Conservation (phyloP, 2,797 vertebrate genomes). For the Platalea minor region DNA sequence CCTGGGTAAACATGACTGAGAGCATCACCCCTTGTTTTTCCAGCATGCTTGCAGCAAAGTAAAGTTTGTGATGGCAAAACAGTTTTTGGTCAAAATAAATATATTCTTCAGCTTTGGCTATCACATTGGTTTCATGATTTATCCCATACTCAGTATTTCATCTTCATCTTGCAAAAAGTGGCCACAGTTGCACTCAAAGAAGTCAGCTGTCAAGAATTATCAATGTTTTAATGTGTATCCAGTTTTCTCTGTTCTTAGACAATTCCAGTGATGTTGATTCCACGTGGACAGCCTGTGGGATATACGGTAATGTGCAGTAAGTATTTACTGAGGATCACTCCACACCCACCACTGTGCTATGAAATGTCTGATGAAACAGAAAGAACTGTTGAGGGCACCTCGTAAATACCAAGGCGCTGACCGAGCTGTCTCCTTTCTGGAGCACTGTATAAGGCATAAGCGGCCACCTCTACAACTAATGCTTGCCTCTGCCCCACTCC, state of each 20-base stretch:
- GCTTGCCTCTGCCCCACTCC: too few relatives aligned
- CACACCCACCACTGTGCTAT: background rate
- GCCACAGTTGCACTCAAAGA: background rate
- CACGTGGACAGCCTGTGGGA: background rate
- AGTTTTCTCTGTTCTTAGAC: background rate
- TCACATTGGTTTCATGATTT: rapidly evolving
- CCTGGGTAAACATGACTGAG: background rate
- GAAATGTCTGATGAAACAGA: background rate
- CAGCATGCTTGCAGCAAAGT: background rate
- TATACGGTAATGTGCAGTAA: rapidly evolving
- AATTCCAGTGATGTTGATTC: background rate
- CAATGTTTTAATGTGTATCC: background rate
- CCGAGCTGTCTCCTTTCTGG: rapidly evolving
- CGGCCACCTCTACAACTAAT: too few relatives aligned
- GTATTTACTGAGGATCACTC: background rate
- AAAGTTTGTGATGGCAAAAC: background rate
- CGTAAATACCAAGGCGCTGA: rapidly evolving
- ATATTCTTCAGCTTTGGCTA: background rate
- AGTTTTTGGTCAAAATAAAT: background rate
- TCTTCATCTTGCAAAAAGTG: background rate
- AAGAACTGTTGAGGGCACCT: background rate
- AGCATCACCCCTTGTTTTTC: background rate
- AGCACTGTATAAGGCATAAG: rapidly evolving
- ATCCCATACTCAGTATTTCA: background rate
- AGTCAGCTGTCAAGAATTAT: too few relatives aligned